phyloP scores from a whole-genome alignment of 2,888 invertebrate genomes.

The Antitype chi region DNA sequence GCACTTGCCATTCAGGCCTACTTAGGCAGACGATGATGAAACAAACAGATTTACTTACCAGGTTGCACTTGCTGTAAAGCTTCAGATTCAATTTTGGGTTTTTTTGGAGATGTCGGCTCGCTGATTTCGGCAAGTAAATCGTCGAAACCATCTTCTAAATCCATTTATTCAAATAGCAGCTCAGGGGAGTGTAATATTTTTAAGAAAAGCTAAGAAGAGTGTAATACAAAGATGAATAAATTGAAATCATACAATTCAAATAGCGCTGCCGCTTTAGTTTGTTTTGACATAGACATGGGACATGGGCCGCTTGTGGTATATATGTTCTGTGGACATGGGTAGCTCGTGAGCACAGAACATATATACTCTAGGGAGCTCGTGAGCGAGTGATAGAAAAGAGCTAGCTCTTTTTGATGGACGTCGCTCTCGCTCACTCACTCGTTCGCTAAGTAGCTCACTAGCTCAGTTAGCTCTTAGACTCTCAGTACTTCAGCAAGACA shows the following conservation, averaged over 20 bases:
- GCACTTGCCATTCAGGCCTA: too few species aligned
- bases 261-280: neutral
- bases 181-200: too few species aligned
- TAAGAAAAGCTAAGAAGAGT: neutral
- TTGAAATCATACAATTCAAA: slow-evolving; percentile 25
- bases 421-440: too few species aligned
- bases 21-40: neutral
- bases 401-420: too few species aligned
- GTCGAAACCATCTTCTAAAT: slow-evolving; percentile 87
- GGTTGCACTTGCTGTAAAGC: slow-evolving; percentile 67
- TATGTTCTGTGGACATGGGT: too few species aligned
- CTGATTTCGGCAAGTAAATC: slow-evolving; percentile 85
- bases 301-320: too few species aligned
- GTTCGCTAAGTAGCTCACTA: too few species aligned
- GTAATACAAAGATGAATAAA: neutral
- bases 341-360: too few species aligned
- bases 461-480: too few species aligned
- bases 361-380: too few species aligned
- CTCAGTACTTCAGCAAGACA: too few species aligned
- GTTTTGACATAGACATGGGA: slow-evolving; percentile 26
- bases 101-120: slow-evolving; percentile 85
- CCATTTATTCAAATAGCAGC: slow-evolving; percentile 72
- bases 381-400: too few species aligned
- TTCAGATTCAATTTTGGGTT: slow-evolving; percentile 74
- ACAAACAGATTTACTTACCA: slow-evolving; percentile 68